phyloP scores from a whole-genome alignment of 2,113 vertebrate species.

The Etheostoma spectabile region DNA sequence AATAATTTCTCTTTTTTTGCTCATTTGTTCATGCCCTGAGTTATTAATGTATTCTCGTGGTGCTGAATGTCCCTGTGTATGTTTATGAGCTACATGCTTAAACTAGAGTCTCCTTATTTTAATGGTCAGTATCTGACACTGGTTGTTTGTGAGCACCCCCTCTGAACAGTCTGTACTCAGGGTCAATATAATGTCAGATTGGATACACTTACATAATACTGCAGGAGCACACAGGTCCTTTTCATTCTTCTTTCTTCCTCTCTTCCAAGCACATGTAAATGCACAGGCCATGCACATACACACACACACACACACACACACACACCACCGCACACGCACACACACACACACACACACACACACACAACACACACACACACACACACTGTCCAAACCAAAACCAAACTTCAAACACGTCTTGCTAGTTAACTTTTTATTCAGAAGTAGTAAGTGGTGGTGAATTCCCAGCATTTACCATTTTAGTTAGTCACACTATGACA shows the following conservation, averaged over 20 bases:
- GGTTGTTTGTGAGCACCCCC: not conserved
- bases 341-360: too few relatives aligned
- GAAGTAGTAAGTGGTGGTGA: not conserved
- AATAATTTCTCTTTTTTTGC: constrained; percentile 46
- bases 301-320: not conserved
- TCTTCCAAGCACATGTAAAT: too few relatives aligned
- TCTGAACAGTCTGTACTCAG: constrained; percentile 45
- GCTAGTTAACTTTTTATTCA: not conserved
- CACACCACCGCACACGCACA: not conserved
- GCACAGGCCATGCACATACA: too few relatives aligned
- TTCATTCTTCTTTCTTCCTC: too few relatives aligned
- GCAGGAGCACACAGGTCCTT: not conserved
- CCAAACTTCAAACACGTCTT: not conserved
- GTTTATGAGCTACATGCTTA: constrained; percentile 57
- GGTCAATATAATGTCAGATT: constrained; percentile 46
- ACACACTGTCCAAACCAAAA: not conserved
- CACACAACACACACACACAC: not conserved
- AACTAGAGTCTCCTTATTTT: not conserved
- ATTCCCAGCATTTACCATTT: not conserved
- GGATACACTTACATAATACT: constrained; percentile 58
- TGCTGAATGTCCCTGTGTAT: constrained; percentile 79
- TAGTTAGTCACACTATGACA: not conserved
- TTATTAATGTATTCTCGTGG: constrained; percentile 65
- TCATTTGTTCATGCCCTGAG: constrained; percentile 73
- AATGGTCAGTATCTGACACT: constrained; percentile 12